phyloP scores from a whole-genome alignment of 2,888 invertebrate genomes.

The Mactromeris polynyma region DNA sequence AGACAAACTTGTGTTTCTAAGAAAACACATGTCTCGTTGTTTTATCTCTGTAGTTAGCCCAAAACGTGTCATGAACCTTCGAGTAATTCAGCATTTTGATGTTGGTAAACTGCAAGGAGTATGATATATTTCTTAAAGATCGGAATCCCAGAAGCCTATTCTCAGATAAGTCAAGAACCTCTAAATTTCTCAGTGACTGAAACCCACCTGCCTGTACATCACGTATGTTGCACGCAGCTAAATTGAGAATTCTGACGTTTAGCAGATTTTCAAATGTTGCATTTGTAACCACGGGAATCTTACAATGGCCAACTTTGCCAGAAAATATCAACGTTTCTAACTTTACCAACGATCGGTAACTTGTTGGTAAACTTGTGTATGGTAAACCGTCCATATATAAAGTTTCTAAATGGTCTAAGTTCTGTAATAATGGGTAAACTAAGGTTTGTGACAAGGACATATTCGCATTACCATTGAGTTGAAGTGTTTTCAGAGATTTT shows the following conservation, averaged over 20 bases:
- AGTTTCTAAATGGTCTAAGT: neutral
- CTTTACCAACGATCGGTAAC: neutral
- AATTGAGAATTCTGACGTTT: neutral
- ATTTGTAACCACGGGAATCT: conserved; percentile 13
- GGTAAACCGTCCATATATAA: conserved; percentile 26
- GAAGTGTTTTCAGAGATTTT: neutral
- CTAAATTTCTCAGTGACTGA: neutral
- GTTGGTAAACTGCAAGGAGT: conserved; percentile 51
- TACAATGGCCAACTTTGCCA: conserved; percentile 25
- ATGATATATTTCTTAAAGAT: conserved; percentile 48
- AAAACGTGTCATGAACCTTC: conserved; percentile 45
- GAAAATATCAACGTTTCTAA: conserved; percentile 14
- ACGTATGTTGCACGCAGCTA: conserved; percentile 2
- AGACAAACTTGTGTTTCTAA: conserved; percentile 50
- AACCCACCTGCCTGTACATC: conserved; percentile 24
- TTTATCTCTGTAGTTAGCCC: conserved; percentile 35
- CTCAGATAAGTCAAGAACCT: conserved; percentile 49
- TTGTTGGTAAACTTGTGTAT: neutral
- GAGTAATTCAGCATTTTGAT: conserved; percentile 51
- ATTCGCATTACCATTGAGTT: conserved; percentile 13
- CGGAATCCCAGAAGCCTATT: conserved; percentile 49
- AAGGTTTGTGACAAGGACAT: neutral
- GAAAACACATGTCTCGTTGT: conserved; percentile 52
- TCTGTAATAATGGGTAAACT: neutral
- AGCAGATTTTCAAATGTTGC: conserved; percentile 16